These are phyloP conservation scores for Miniopterus natalensis DNA, from an alignment of 2,113 vertebrate species.

Conservation along the genomic window DNA sequence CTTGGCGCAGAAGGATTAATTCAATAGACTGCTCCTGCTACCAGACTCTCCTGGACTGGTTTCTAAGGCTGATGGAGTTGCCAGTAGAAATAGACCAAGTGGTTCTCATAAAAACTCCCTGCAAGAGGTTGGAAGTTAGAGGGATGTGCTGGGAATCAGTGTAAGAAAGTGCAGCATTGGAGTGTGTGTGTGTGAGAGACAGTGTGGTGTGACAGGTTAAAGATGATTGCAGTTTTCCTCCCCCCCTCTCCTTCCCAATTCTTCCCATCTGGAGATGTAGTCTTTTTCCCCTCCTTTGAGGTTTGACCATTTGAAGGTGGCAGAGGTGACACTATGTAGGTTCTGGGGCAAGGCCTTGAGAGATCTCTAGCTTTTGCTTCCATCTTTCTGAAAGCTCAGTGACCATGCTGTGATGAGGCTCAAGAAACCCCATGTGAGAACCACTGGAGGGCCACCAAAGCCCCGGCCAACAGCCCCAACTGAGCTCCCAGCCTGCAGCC, in stretches of 20 bases:
- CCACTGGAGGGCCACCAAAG: not conserved
- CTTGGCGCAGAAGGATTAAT: not conserved
- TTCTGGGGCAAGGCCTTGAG: not conserved
- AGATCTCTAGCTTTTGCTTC: not conserved
- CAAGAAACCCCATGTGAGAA: not conserved
- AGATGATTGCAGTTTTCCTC: not conserved
- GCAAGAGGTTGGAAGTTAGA: not conserved
- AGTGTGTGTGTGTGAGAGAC: not conserved
- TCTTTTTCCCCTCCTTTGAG: not conserved
- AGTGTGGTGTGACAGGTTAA: not conserved
- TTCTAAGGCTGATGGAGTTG: conserved; percentile 40
- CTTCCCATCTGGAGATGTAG: not conserved
- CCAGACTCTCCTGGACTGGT: conserved; percentile 5
- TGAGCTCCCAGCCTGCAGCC: not conserved
- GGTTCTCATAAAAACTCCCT: not conserved
- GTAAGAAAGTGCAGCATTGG: not conserved
- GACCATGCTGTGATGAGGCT: not conserved
- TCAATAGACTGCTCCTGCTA: not conserved
- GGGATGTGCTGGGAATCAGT: not conserved
- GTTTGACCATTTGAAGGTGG: not conserved
- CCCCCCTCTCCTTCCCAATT: not conserved
- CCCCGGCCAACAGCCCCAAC: not conserved
- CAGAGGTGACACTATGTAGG: not conserved
- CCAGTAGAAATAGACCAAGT: conserved; percentile 4
- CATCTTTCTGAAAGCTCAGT: not conserved